Percentiles rank a stretch among this genome's conserved stretches.
Evolutionary conservation across 1,140 invertebrate genomes (phyloP).

Genomic region (Drosophila prosaltans): DNA sequence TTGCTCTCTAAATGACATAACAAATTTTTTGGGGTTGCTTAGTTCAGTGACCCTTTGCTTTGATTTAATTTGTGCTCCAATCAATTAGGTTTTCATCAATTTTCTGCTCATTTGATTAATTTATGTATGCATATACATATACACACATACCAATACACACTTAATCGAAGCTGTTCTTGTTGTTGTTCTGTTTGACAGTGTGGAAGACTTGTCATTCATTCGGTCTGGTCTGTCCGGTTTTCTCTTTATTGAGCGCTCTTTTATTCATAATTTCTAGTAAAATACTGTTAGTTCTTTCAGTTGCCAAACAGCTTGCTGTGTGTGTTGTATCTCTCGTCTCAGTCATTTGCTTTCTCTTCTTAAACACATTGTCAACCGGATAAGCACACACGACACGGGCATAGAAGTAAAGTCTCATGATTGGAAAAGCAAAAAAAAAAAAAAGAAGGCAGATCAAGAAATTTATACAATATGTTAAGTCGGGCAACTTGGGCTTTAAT

Average conservation of each 20-base stretch:
- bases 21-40: constrained; percentile 15
- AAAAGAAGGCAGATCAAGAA: not conserved
- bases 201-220: constrained; percentile 50
- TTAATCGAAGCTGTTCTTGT: constrained; percentile 4
- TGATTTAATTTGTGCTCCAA: constrained; percentile 50
- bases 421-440: too few relatives aligned
- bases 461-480: not conserved
- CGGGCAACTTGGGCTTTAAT: too few relatives aligned
- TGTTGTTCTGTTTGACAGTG: constrained; percentile 25
- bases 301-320: constrained; percentile 59
- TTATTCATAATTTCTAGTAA: constrained; percentile 74
- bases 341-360: constrained; percentile 59
- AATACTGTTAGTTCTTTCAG: constrained; percentile 68
- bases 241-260: constrained; percentile 58
- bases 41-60: constrained; percentile 60
- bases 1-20: constrained; percentile 5
- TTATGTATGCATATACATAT: constrained; percentile 32
- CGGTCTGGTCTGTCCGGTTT: constrained; percentile 61
- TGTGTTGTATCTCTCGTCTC: constrained; percentile 19
- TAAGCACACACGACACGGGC: not conserved
- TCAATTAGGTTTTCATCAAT: constrained; percentile 65
- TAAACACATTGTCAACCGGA: constrained; percentile 65
- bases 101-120: constrained; percentile 71
- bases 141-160: not conserved
- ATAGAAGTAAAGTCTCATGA: not conserved